Evolutionary conservation across 2,888 invertebrate genomes (phyloP), one percentile per base, ranked within the genome.

Genomic region (Cristatella mucedo): DNA sequence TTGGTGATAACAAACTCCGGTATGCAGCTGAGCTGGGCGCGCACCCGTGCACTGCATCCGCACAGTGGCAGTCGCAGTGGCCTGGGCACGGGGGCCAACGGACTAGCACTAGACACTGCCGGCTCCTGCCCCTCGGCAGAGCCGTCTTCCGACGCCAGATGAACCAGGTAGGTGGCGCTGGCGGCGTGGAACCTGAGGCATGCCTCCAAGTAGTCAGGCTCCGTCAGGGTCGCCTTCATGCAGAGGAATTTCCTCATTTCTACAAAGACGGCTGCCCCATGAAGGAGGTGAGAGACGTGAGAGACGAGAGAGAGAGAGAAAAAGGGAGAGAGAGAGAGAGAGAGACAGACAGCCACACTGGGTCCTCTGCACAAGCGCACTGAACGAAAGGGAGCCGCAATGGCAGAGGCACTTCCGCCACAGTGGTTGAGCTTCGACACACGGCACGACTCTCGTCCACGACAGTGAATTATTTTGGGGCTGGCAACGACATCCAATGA

Each of bases 1-100:
- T 89, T 91, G 64, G 87, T 87, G 34, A 86, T 69, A 24, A 91
- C 70, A 60, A 82, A 81, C 66, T 93, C 91, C 31, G 91, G 91
- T 57, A 91, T 74, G 59, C 80, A 50, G 56, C 80, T 50, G 36
- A 70, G 52, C 37, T 46, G 47, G 4, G 42, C 21, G 3, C 61
- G 59, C 9, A 53, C 54, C 20, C 47, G 42, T 31, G 41, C 18
- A 4, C 33, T 33, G 5, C 42, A 21, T 5, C 49, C 49, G 7
- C 57, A 49, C 18, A 66, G 50, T 21, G 66, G 67, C 47, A 63
- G 60, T 42, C 41, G 49, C 22, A 63, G 39, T 20, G 54, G 49
- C 40, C 52, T 46, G 41, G 59, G 56, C n/a, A n/a, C n/a, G 18
- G 36, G 24, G 26, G 36, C n/a, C 13, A 36, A 36, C 9, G 6